These are phyloP conservation scores for Toxonevra muliebris DNA, from an alignment of 2,888 invertebrate genomes.

Conservation along the genomic window DNA sequence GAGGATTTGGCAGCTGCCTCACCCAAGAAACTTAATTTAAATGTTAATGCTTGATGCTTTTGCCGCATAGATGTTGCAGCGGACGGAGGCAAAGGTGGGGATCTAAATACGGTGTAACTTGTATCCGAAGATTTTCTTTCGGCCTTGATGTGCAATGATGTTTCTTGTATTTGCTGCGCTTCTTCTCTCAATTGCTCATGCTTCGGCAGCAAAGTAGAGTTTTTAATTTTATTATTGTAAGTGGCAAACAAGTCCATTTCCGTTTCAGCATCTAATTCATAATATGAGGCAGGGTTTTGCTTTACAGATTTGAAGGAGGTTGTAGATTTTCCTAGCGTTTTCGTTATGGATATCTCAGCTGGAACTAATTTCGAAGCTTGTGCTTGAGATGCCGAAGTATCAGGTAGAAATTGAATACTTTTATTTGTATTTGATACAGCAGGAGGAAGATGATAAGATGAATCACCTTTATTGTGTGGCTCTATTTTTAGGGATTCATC, in stretches of 20 bases:
- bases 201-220: slow-evolving; percentile 56
- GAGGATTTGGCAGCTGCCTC: not conserved
- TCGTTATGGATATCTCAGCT: too few species aligned
- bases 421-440: too few species aligned
- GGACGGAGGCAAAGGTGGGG: slow-evolving; percentile 6
- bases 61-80: not conserved
- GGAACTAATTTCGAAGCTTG: too few species aligned
- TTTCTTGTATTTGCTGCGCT: slow-evolving; percentile 36
- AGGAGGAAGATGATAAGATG: too few species aligned
- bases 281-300: slow-evolving; percentile 14
- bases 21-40: slow-evolving; percentile 32
- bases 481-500: not conserved
- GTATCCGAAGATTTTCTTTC: slow-evolving; percentile 29
- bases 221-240: slow-evolving; percentile 58
- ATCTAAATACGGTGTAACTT: slow-evolving; percentile 20
- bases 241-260: slow-evolving; percentile 53
- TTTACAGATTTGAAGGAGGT: not conserved
- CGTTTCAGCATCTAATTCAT: slow-evolving; percentile 58
- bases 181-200: slow-evolving; percentile 24
- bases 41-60: slow-evolving; percentile 13
- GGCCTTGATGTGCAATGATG: slow-evolving; percentile 45
- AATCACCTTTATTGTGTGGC: too few species aligned
- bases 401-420: too few species aligned
- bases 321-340: slow-evolving; percentile 4
- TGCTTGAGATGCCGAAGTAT: too few species aligned